phyloP scores from a whole-genome alignment of 2,888 invertebrate genomes.

The Dasysyrphus albostriatus region DNA sequence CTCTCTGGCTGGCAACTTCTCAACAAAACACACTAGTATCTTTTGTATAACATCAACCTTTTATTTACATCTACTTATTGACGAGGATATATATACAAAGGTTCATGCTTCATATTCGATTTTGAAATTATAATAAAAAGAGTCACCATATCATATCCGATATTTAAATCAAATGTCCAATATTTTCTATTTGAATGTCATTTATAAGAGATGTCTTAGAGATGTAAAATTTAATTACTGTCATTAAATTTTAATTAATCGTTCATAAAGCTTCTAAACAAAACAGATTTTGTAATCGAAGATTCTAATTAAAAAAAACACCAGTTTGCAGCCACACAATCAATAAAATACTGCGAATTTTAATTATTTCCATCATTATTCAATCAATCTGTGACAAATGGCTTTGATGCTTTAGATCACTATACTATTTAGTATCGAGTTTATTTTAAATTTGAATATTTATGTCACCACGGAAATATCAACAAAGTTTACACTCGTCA shows the following conservation, averaged over 20 bases:
- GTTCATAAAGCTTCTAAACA: neutral
- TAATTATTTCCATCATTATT: neutral
- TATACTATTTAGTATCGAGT: neutral
- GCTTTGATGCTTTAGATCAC: neutral
- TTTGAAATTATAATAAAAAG: too few relatives aligned
- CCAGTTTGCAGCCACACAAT: neutral
- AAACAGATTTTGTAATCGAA: neutral
- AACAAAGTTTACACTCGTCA: neutral
- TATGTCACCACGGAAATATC: neutral
- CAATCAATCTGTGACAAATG: neutral
- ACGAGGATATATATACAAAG: too few relatives aligned
- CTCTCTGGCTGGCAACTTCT: too few relatives aligned
- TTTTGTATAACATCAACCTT: too few relatives aligned
- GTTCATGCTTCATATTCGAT: too few relatives aligned
- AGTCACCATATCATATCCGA: too few relatives aligned
- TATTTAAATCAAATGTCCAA: neutral
- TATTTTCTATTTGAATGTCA: neutral
- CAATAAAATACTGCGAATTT: neutral
- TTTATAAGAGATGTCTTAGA: neutral
- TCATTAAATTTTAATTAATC: slow-evolving; percentile 4
- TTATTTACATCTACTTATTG: too few relatives aligned
- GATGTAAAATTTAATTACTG: slow-evolving; percentile 3
- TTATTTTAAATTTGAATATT: neutral
- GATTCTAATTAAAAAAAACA: neutral
- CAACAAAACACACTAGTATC: too few relatives aligned